Conservation (phyloP, 2,113 vertebrate species). For the Gymnogyps californianus region DNA sequence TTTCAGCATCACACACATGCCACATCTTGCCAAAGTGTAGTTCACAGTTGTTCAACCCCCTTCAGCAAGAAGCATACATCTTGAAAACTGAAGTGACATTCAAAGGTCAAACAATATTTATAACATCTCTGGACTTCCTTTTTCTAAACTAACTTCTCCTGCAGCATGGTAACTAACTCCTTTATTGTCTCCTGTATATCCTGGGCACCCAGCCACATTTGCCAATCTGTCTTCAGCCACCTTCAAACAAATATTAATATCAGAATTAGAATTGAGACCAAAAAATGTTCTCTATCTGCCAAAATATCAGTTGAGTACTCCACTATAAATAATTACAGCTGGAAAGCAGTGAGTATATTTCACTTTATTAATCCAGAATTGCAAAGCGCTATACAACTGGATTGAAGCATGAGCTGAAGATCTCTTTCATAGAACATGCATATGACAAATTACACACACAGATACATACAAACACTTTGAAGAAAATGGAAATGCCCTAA, state of each 20-base stretch:
- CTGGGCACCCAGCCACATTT: neutral
- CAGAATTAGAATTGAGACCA: neutral
- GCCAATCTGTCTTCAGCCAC: neutral
- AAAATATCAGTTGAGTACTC: neutral
- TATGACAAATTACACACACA: neutral
- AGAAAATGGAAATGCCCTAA: neutral
- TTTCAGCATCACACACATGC: neutral
- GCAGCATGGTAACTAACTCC: neutral
- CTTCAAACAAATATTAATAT: neutral
- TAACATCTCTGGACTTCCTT: neutral
- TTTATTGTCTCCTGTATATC: neutral
- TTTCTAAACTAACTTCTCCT: neutral
- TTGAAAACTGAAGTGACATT: neutral
- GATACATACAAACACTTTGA: neutral
- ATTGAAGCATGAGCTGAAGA: neutral
- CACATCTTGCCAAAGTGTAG: neutral
- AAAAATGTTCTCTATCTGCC: neutral
- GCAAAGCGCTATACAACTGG: neutral
- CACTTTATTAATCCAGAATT: neutral
- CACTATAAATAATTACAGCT: neutral
- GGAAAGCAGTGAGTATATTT: neutral
- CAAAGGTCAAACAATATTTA: neutral
- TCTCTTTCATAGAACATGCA: neutral
- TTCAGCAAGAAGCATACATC: neutral
- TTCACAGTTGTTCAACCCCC: neutral